Conservation (phyloP, 2,888 invertebrate genomes). For the Erebia epiphron region DNA sequence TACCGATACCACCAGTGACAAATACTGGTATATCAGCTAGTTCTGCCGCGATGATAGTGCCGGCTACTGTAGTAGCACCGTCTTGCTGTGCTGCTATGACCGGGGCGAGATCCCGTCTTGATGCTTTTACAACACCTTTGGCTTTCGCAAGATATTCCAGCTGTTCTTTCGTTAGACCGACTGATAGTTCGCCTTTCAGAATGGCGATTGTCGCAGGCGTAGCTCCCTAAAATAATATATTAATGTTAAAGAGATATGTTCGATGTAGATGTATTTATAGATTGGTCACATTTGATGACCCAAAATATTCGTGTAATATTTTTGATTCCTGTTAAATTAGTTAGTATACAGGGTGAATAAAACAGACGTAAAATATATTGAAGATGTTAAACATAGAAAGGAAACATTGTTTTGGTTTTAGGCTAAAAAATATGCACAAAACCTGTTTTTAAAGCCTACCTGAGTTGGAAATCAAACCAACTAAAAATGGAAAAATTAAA, state of each 20-base stretch:
- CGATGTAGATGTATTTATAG: background rate
- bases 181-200: slow-evolving; percentile 90
- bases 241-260: background rate
- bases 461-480: too few species aligned
- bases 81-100: slow-evolving; percentile 86
- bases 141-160: slow-evolving; percentile 85
- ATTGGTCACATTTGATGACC: too few species aligned
- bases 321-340: too few species aligned
- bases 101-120: slow-evolving; percentile 92
- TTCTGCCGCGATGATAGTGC: slow-evolving; percentile 93
- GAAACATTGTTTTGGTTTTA: too few species aligned
- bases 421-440: too few species aligned
- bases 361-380: too few species aligned
- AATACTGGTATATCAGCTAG: slow-evolving; percentile 93
- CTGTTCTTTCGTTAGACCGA: slow-evolving; percentile 87
- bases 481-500: too few species aligned
- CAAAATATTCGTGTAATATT: too few species aligned
- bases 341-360: too few species aligned
- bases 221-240: slow-evolving; percentile 84
- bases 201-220: slow-evolving; percentile 97
- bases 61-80: slow-evolving; percentile 98
- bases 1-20: slow-evolving; percentile 93
- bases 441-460: too few species aligned
- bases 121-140: slow-evolving; percentile 89
- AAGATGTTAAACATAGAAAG: too few species aligned